Percentiles rank a stretch among this genome's conserved stretches.
Conservation (phyloP, 2,797 vertebrate genomes). For the Merluccius polli region DNA sequence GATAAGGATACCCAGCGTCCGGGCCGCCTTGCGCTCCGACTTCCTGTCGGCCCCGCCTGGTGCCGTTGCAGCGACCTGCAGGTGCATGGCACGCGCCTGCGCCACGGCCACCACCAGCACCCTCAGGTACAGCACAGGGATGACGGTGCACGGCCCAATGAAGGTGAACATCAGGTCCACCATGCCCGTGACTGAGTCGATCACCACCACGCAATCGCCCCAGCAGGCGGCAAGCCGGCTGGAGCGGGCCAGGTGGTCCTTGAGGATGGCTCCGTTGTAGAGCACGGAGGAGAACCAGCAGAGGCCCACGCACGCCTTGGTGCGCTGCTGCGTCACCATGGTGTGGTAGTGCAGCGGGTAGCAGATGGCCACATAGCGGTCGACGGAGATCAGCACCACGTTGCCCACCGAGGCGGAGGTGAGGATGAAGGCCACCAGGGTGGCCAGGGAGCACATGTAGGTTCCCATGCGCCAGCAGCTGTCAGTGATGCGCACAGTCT, state of each 20-base stretch:
- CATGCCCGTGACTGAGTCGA: conserved; percentile 28
- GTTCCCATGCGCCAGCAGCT: conserved; percentile 74
- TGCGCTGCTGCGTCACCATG: conserved; percentile 39
- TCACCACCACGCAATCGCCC: conserved; percentile 52
- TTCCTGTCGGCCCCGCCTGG: conserved; percentile 27
- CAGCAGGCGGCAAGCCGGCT: conserved; percentile 39
- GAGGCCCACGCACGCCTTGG: conserved; percentile 39
- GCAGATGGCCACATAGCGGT: no score
- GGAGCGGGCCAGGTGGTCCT: conserved; percentile 37
- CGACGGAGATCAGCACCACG: conserved; percentile 70
- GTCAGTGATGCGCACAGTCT: conserved; percentile 64
- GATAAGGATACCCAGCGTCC: conserved; percentile 47
- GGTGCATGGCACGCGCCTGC: conserved; percentile 44
- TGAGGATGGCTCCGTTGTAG: conserved; percentile 45
- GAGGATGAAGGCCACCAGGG: conserved; percentile 63
- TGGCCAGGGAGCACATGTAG: conserved; percentile 64
- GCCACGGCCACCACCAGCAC: conserved; percentile 26
- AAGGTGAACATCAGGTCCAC: conserved; percentile 51
- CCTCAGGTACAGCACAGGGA: conserved; percentile 21
- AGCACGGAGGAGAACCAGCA: conserved; percentile 53
- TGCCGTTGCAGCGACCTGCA: neutral
- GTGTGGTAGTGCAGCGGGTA: conserved; percentile 53
- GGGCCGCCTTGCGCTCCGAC: conserved; percentile 61
- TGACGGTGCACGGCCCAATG: conserved; percentile 44
- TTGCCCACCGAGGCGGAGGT: conserved; percentile 73